Base-by-base conservation (phyloP, 2,113 vertebrate species). In the Strix uralensis region DNA sequence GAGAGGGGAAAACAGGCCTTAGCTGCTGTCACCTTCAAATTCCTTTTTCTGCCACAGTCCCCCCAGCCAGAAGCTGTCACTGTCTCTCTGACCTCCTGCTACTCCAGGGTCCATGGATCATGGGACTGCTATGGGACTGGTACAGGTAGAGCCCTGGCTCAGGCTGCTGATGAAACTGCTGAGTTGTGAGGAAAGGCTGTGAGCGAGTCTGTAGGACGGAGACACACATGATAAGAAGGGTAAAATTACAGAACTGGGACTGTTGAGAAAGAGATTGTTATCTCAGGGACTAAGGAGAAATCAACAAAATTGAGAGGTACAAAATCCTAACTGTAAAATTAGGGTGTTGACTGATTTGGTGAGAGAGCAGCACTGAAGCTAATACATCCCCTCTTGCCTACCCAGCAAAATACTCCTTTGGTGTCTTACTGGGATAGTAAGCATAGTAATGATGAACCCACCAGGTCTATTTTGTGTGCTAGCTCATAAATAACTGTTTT, bases 351-450 rank as follows among this genome's bases (percentile, higher is more conserved):
- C 17, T 32, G 36, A 58, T 61, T 51, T 54, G 26, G 10, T 29
- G 18, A 21, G 8, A 81, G 13, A 94, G 18, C 18, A 20, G 25
- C 16, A 63, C 29, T 36, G 34, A 81, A 47, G 18, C 3, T 20
- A 46, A 12, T 0, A 0, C 0, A 1, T 65, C 21, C 21, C 7
- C 9, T 46, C 34, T 44, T 85, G 32, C 47, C 44, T 80, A 44
- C 10, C 13, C 38, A 59, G 17, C 10, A 59, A 61, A 67, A 61
- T 46, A 40, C 5, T 46, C 30, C 13, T n/a, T 21, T 40, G 38
- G 36, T 70, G 13, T 59, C 57, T 47, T 86, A 52, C 7, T 40
- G 13, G 18, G 26, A 8, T 59, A 13, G 15, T 62, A 65, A 36
- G 38, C 21, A 34, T 42, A 36, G 11, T 44, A 20, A 61, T 26